phyloP scores from a whole-genome alignment of 2,113 vertebrate species.

The Hippocampus barbouri region DNA sequence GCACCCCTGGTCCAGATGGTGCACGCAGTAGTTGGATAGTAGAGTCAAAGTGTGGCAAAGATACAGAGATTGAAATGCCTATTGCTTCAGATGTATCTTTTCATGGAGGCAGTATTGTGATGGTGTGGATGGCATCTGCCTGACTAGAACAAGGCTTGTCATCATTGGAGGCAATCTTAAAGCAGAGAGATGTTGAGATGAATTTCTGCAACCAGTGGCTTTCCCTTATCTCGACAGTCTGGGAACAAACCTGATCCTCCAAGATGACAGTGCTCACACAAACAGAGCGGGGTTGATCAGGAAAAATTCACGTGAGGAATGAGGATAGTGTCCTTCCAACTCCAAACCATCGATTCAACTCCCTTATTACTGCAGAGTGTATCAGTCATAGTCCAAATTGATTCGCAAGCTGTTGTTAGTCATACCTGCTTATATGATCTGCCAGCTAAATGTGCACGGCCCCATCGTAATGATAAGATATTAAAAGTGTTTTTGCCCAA shows the following conservation, averaged over 20 bases:
- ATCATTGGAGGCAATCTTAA: too few relatives aligned
- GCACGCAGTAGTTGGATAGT: too few relatives aligned
- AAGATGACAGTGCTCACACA: too few relatives aligned
- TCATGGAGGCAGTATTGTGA: not conserved
- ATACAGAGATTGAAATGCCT: not conserved
- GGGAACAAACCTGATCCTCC: too few relatives aligned
- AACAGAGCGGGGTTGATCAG: not conserved
- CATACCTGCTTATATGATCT: conserved; percentile 46
- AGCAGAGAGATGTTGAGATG: too few relatives aligned
- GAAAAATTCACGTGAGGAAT: not conserved
- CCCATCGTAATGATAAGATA: not conserved
- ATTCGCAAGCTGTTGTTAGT: conserved; percentile 70
- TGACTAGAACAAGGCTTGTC: too few relatives aligned
- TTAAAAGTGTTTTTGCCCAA: not conserved
- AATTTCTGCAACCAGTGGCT: too few relatives aligned
- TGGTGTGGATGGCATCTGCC: too few relatives aligned
- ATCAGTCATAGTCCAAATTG: conserved; percentile 68
- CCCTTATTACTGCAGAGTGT: conserved; percentile 22
- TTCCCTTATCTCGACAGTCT: too few relatives aligned
- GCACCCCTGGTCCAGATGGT: too few relatives aligned
- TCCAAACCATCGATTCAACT: not conserved
- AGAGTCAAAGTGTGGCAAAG: too few relatives aligned
- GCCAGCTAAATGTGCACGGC: conserved; percentile 31
- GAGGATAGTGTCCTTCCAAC: too few relatives aligned
- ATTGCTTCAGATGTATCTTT: not conserved